A percentile compares a stretch with the other conserved stretches of the same genome.
phyloP scores from a whole-genome alignment of 1,140 invertebrate genomes.

The Schlechtendalia chinensis region DNA sequence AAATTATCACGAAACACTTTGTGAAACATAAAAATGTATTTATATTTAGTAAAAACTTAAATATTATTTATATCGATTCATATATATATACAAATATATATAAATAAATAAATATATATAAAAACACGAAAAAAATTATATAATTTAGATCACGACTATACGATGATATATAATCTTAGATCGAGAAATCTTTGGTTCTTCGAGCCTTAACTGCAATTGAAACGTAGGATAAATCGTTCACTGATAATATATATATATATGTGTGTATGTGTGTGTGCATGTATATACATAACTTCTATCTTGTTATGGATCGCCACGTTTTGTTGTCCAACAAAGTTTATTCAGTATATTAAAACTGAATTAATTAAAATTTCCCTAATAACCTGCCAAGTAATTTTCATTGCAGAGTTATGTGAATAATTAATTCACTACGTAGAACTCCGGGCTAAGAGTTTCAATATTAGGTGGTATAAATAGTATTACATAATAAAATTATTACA shows the following conservation, averaged over 20 bases:
- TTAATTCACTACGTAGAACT: background rate
- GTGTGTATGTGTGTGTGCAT: no score
- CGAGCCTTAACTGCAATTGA: background rate
- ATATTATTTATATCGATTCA: no score
- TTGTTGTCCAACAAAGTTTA: constrained; percentile 2
- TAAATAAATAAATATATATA: no score
- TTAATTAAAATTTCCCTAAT: constrained; percentile 4
- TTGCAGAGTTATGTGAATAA: background rate
- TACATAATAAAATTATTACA: no score
- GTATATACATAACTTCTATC: background rate
- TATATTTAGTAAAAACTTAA: no score
- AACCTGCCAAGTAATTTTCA: background rate
- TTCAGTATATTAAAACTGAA: background rate
- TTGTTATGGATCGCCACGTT: background rate
- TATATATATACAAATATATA: no score
- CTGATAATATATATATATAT: no score
- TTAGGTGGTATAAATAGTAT: no score
- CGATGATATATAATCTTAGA: background rate
- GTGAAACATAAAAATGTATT: no score
- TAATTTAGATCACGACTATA: background rate
- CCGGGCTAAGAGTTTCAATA: no score
- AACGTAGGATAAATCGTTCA: background rate
- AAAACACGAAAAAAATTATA: no score
- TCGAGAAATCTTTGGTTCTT: background rate
- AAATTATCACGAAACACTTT: no score